Percentiles rank a stretch among this genome's conserved stretches.
Evolutionary conservation across 2,113 vertebrate species (phyloP).

Genomic region (Dasyurus viverrinus): DNA sequence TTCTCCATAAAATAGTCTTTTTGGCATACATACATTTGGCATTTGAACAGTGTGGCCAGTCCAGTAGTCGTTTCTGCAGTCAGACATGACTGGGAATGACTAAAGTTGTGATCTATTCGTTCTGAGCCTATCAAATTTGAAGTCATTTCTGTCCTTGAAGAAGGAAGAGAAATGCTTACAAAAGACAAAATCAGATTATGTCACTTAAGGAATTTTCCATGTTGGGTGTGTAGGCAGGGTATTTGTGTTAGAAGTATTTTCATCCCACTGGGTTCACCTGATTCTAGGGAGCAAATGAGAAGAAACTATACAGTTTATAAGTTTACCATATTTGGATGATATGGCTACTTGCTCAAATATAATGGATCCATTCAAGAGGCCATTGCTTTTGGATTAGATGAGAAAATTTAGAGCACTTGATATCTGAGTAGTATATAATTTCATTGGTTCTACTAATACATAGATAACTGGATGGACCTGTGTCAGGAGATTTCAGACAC

Average conservation of each 20-base stretch:
- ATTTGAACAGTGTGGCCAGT: too few species aligned
- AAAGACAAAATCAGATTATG: neutral
- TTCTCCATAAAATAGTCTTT: too few species aligned
- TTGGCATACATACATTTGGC: too few species aligned
- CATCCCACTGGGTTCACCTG: constrained; percentile 32
- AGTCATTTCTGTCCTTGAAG: constrained; percentile 54
- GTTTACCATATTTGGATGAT: constrained; percentile 68
- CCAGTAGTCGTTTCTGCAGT: too few species aligned
- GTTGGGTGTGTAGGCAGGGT: constrained; percentile 41
- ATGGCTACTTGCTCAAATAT: constrained; percentile 71
- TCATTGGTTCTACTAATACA: neutral
- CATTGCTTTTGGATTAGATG: neutral
- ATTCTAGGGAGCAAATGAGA: constrained; percentile 59
- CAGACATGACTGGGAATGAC: neutral
- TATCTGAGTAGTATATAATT: neutral
- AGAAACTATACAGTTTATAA: constrained; percentile 71
- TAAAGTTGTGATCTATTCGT: neutral
- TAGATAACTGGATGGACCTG: neutral
- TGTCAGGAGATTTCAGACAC: neutral
- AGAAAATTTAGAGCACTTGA: neutral
- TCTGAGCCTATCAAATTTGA: constrained; percentile 20
- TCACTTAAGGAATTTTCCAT: constrained; percentile 53
- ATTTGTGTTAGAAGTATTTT: constrained; percentile 60
- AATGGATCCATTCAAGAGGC: constrained; percentile 70
- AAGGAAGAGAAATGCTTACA: constrained; percentile 38